Conservation (phyloP, 2,888 invertebrate genomes). For the Cenopis cana region DNA sequence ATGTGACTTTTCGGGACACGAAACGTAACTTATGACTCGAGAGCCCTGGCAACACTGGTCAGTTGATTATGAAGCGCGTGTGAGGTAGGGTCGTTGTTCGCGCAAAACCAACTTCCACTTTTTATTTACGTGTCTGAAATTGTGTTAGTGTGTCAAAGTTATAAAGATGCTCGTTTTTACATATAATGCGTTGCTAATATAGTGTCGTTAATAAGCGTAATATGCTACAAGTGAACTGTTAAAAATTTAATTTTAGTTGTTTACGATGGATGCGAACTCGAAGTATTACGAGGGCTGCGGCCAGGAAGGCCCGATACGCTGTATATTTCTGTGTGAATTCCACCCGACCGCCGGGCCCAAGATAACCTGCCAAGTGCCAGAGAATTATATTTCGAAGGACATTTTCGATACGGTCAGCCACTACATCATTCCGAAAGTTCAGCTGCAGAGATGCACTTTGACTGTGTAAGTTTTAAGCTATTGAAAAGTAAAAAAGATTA, state of each 20-base stretch:
- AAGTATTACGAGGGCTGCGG: slow-evolving; percentile 85
- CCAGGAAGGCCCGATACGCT: slow-evolving; percentile 89
- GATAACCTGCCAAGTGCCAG: slow-evolving; percentile 92
- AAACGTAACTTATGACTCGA: no score
- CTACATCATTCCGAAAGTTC: slow-evolving; percentile 93
- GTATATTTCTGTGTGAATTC: slow-evolving; percentile 92
- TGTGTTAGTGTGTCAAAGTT: slow-evolving; percentile 52
- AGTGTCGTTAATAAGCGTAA: slow-evolving; percentile 46
- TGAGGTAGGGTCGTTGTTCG: slow-evolving; percentile 41
- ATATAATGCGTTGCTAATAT: slow-evolving; percentile 41
- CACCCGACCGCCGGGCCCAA: slow-evolving; percentile 91
- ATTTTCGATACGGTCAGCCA: slow-evolving; percentile 92
- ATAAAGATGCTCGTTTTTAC: slow-evolving; percentile 43
- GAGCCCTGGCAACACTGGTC: no score
- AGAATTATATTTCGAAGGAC: slow-evolving; percentile 91
- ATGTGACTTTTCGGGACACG: no score
- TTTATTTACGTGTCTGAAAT: slow-evolving; percentile 59
- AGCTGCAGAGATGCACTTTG: slow-evolving; percentile 90
- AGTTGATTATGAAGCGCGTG: slow-evolving; percentile 50
- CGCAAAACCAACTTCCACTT: slow-evolving; percentile 42
- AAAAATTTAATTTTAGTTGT: slow-evolving; percentile 51
- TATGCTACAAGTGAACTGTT: slow-evolving; percentile 53
- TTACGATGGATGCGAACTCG: slow-evolving; percentile 76
- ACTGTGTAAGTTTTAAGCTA: slow-evolving; percentile 87
- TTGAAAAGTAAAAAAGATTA: background rate